Evolutionary conservation across 2,888 invertebrate species (phyloP).

Genomic region (Nipponacmea schrenckii): DNA sequence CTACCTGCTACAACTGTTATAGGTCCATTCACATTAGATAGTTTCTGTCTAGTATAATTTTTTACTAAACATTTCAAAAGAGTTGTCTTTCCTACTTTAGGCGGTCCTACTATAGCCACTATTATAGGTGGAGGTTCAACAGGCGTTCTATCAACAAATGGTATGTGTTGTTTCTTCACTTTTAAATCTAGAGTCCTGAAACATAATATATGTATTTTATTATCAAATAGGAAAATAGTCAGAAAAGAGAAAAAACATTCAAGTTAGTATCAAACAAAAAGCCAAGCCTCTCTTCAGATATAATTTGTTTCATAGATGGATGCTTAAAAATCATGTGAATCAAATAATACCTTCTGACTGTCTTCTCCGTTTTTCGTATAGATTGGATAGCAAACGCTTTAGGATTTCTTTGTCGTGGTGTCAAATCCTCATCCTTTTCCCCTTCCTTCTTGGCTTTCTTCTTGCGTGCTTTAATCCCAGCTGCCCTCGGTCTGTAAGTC

Average conservation of each 20-base stretch:
- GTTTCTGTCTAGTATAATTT: constrained; percentile 87
- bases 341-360: constrained; percentile 79
- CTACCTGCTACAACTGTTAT: constrained; percentile 92
- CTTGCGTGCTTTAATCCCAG: constrained; percentile 82
- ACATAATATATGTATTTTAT: constrained; percentile 21
- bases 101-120: constrained; percentile 93
- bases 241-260: background rate
- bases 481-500: constrained; percentile 58
- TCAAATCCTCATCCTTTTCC: constrained; percentile 73
- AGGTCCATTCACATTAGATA: constrained; percentile 90
- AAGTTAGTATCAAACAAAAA: too few relatives aligned
- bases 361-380: constrained; percentile 86
- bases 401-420: constrained; percentile 88
- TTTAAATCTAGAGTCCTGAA: constrained; percentile 70
- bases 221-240: too few relatives aligned
- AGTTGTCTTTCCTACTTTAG: constrained; percentile 93
- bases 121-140: constrained; percentile 88
- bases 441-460: constrained; percentile 71
- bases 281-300: background rate
- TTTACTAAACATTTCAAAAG: constrained; percentile 91
- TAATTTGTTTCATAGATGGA: too few relatives aligned
- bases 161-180: constrained; percentile 81
- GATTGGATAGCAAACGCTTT: constrained; percentile 98
- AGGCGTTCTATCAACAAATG: constrained; percentile 91
- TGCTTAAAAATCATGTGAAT: too few relatives aligned